Evolutionary conservation across 2,888 invertebrate genomes (phyloP).

Genomic region (Latheticus oryzae): DNA sequence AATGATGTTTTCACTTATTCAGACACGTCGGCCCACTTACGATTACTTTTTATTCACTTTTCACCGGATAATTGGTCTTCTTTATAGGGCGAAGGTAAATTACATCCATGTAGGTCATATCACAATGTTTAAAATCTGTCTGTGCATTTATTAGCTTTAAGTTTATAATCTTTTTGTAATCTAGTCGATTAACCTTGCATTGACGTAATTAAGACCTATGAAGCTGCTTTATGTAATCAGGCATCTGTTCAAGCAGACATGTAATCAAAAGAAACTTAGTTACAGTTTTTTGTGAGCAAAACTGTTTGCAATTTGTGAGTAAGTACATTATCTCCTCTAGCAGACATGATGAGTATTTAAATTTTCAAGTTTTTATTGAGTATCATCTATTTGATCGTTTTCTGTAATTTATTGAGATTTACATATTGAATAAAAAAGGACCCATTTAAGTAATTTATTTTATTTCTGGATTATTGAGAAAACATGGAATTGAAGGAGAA

Average conservation of each 20-base stretch:
- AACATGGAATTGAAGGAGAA: no score
- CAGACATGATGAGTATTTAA: no score
- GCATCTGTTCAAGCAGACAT: constrained; percentile 16
- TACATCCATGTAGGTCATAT: constrained; percentile 29
- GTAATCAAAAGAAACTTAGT: constrained; percentile 35
- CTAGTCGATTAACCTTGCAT: constrained; percentile 12
- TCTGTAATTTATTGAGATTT: no score
- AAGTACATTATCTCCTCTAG: no score
- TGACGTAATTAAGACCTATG: constrained; percentile 27
- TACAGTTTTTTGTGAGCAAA: constrained; percentile 19
- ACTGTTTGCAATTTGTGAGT: no score
- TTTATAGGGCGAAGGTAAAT: constrained; percentile 31
- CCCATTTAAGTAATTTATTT: no score
- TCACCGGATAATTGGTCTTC: constrained; percentile 32
- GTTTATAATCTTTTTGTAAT: constrained; percentile 12
- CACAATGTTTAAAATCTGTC: constrained; percentile 24
- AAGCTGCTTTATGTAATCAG: constrained; percentile 18
- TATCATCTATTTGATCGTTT: no score
- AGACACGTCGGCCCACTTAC: constrained; percentile 34
- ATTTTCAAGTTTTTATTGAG: no score
- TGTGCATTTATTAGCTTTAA: constrained; percentile 17
- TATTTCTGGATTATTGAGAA: no score
- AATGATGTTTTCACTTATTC: constrained; percentile 36
- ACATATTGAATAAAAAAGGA: no score
- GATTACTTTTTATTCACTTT: constrained; percentile 30